These are phyloP conservation scores for Ditula angustiorana DNA, from an alignment of 2,888 invertebrate genomes.

Conservation along the genomic window DNA sequence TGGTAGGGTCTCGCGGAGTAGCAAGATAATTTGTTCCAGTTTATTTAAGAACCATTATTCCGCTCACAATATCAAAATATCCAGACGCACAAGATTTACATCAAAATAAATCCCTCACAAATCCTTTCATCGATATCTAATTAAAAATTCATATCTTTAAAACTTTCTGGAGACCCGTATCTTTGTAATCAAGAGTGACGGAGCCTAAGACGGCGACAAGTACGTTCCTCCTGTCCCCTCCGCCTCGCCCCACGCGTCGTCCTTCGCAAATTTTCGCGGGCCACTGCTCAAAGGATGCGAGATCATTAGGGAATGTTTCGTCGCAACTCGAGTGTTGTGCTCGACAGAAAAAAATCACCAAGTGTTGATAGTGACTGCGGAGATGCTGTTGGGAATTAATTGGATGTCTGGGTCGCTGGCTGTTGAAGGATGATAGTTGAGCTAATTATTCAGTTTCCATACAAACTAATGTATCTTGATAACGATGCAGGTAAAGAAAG, in stretches of 20 bases:
- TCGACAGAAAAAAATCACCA: conserved; percentile 20
- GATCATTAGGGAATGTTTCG: conserved; percentile 60
- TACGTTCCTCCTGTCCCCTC: conserved; percentile 7
- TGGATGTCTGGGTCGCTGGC: conserved; percentile 9
- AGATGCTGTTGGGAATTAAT: conserved; percentile 27
- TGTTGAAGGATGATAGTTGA: not conserved
- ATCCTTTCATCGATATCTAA: not conserved
- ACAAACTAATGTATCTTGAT: not conserved
- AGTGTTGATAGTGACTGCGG: conserved; percentile 32
- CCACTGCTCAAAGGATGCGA: conserved; percentile 67
- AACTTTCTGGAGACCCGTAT: not conserved
- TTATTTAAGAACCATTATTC: no score
- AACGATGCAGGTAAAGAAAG: no score
- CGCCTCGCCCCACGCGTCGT: conserved; percentile 39
- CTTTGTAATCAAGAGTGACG: conserved; percentile 1
- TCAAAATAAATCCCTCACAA: not conserved
- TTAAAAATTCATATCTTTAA: not conserved
- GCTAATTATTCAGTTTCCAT: not conserved
- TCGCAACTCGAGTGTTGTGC: conserved; percentile 27
- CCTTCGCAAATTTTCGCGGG: conserved; percentile 61
- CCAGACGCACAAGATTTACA: no score
- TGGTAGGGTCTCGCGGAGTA: no score
- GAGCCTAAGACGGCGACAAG: conserved; percentile 9
- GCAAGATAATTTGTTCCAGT: no score
- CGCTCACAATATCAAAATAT: no score